Evolutionary conservation across 2,888 invertebrate genomes (phyloP), one percentile per base, ranked within the genome.

Genomic region (Rugalucina vietnamica): DNA sequence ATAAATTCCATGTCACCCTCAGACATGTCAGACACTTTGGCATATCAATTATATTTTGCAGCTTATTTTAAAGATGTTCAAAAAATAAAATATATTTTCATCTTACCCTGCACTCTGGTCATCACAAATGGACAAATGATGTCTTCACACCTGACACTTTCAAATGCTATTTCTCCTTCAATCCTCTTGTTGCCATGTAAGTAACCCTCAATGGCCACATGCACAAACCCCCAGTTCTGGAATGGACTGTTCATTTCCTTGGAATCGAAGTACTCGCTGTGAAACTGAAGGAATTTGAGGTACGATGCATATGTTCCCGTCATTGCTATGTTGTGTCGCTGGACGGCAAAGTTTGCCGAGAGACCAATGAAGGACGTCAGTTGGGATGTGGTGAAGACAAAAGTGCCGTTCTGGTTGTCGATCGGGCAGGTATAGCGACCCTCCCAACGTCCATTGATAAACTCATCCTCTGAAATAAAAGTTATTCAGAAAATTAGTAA

Each of bases 351-450:
- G 34, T 69, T 27, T 27, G 76, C 83, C 8, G 79, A 76, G 5
- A 80, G 37, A 18, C 74, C 79, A 34, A 79, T 76, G 21, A 60
- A 72, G 1, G 71, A 36, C 12, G 72, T n/a, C 32, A 82, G 69
- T 57, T 81, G 82, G 32, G 79, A 76, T 14, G 81, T 76, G 60
- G 73, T 60, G 14, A 87, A 72, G 1, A 54, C 50, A 8, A 87
- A 83, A 0, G 73, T 69, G 21, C 75, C 81, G 73, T 87, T 81
- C 10, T 21, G n/a, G 36, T 74, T 34, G 71, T 87, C 87, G 60
- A 79, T 71, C 0, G 84, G 87, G 60, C 87, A 87, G 10, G 78
- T 65, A 57, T 78, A 85, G 10, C 69, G 60, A 27, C 87, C 87
- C 14, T 39, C 21, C 87, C 87, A 87, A 34, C 76, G 60, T 27